A percentile compares a stretch with the other conserved stretches of the same genome.
These are phyloP conservation scores for Peromyscus eremicus DNA, from an alignment of 2,797 vertebrate genomes.

Conservation along the genomic window DNA sequence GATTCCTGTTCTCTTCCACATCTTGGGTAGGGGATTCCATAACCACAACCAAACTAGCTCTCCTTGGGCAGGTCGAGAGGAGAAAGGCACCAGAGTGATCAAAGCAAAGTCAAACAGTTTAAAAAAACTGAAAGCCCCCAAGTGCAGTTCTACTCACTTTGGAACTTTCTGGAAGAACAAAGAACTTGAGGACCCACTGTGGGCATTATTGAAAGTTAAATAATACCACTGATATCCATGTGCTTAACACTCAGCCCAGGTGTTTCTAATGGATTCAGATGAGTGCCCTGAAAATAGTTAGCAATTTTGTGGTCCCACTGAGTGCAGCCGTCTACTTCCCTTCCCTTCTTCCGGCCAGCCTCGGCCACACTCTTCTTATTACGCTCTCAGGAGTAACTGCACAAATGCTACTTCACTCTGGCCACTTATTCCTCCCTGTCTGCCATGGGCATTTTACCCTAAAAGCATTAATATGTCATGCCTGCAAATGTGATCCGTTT, in stretches of 20 bases:
- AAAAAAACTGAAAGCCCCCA: neutral
- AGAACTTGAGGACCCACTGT: neutral
- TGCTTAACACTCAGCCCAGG: too few relatives aligned
- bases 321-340: neutral
- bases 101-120: slow-evolving; percentile 6
- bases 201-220: neutral
- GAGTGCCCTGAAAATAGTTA: neutral
- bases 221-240: neutral
- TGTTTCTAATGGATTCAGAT: neutral
- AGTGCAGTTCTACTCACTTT: neutral
- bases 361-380: neutral
- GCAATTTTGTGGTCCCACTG: neutral
- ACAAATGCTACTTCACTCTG: neutral
- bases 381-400: neutral
- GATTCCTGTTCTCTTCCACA: neutral
- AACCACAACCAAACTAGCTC: neutral
- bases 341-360: neutral
- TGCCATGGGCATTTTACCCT: neutral
- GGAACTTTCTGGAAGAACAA: slow-evolving; percentile 30
- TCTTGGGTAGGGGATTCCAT: neutral
- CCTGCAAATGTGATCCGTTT: neutral
- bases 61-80: neutral
- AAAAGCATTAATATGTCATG: neutral
- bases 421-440: neutral
- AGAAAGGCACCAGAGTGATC: neutral